phyloP scores from a whole-genome alignment of 2,113 vertebrate species.

The Strix aluco region DNA sequence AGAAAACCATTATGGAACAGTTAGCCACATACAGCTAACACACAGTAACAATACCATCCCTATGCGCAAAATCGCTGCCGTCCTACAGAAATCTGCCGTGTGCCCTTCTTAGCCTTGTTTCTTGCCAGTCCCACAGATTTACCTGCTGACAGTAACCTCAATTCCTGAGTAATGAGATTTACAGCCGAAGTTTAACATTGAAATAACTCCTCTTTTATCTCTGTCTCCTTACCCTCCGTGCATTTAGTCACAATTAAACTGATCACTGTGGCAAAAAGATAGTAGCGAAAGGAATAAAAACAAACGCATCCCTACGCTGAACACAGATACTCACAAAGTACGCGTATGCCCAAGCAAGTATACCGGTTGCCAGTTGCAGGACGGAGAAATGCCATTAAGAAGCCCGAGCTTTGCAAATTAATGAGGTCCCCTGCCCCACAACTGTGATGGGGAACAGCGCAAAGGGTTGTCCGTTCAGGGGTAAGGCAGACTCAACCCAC shows the following conservation, averaged over 20 bases:
- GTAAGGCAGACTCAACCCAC: background rate
- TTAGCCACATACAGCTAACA: background rate
- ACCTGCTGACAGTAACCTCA: constrained; percentile 45
- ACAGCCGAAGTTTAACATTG: constrained; percentile 47
- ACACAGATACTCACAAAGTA: background rate
- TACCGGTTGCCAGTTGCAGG: background rate
- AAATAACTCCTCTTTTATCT: constrained; percentile 26
- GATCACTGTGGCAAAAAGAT: background rate
- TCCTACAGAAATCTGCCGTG: background rate
- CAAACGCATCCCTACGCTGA: rapidly evolving
- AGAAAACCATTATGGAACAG: background rate
- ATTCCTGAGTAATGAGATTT: constrained; percentile 52
- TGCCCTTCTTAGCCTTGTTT: constrained; percentile 37
- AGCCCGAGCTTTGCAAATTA: background rate
- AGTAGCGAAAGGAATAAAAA: background rate
- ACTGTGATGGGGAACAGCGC: rapidly evolving
- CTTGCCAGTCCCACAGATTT: constrained; percentile 25
- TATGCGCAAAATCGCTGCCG: background rate
- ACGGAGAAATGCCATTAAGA: background rate
- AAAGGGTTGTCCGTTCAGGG: background rate
- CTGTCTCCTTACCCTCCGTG: background rate
- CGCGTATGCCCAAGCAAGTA: background rate
- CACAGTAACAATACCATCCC: background rate
- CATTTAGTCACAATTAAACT: background rate
- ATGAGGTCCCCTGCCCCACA: background rate